Percentiles rank a stretch among this genome's conserved stretches.
phyloP scores from a whole-genome alignment of 1,140 invertebrate genomes.

The Reticulitermes speratus region DNA sequence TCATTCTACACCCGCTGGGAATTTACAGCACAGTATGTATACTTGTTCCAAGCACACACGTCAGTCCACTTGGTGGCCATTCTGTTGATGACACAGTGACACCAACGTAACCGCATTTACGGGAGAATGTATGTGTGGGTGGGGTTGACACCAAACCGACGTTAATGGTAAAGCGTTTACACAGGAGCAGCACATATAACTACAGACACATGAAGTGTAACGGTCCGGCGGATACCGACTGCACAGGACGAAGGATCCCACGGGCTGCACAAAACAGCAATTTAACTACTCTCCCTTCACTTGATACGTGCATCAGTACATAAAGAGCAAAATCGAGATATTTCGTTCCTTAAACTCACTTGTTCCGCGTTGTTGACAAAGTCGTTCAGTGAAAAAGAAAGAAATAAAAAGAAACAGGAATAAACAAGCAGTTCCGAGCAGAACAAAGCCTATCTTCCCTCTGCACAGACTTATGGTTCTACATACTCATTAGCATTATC shows the following conservation, averaged over 20 bases:
- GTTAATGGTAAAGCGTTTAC: not conserved
- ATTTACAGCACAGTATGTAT: not conserved
- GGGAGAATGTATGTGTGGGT: not conserved
- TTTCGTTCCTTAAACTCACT: too few relatives aligned
- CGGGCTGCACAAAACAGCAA: too few relatives aligned
- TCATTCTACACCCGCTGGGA: not conserved
- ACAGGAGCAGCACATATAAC: not conserved
- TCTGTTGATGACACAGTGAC: conserved; percentile 10
- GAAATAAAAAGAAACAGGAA: too few relatives aligned
- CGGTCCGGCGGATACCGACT: not conserved
- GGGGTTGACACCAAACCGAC: not conserved
- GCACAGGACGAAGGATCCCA: not conserved
- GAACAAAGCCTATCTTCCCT: too few relatives aligned
- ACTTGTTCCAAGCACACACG: not conserved
- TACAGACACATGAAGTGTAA: conserved; percentile 1
- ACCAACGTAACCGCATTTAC: not conserved
- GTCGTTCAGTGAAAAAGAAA: too few relatives aligned
- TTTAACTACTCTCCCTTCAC: too few relatives aligned
- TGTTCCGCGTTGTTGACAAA: too few relatives aligned
- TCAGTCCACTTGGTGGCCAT: not conserved
- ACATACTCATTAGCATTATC: too few relatives aligned
- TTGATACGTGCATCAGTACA: too few relatives aligned
- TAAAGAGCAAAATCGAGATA: too few relatives aligned
- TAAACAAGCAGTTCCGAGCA: too few relatives aligned
- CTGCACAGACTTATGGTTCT: too few relatives aligned